These are phyloP conservation scores for Nothobranchius furzeri DNA, from an alignment of 2,113 vertebrate genomes.

Conservation along the genomic window DNA sequence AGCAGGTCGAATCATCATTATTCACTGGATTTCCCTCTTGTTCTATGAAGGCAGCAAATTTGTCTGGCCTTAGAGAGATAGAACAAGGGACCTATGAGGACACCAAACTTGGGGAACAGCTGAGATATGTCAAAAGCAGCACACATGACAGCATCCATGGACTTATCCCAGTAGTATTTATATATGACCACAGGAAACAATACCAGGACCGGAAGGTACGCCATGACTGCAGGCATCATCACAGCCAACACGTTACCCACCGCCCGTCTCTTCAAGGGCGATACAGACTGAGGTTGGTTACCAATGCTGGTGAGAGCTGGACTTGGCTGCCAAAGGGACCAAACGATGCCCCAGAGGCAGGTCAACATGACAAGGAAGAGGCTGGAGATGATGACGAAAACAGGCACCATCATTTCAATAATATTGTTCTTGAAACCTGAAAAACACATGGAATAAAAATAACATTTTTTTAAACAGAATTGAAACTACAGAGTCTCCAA, in stretches of 20 bases:
- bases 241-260: conserved; percentile 20
- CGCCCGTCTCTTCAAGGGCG: conserved; percentile 52
- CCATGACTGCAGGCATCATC: conserved; percentile 5
- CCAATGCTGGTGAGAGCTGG: conserved; percentile 24
- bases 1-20: not conserved
- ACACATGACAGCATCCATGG: not conserved
- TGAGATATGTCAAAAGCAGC: not conserved
- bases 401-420: not conserved
- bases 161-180: not conserved
- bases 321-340: conserved; percentile 38
- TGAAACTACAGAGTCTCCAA: too few relatives aligned
- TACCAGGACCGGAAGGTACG: conserved; percentile 8
- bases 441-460: not conserved
- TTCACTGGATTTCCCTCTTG: not conserved
- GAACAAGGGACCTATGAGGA: conserved; percentile 61
- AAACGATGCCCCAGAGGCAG: conserved; percentile 46
- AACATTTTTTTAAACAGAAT: too few relatives aligned
- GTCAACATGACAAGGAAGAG: conserved; percentile 58
- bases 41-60: conserved; percentile 6
- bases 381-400: conserved; percentile 35
- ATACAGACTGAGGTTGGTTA: not conserved
- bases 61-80: conserved; percentile 58
- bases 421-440: conserved; percentile 14
- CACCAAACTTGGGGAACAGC: conserved; percentile 48
- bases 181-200: conserved; percentile 12